phyloP scores from a whole-genome alignment of 2,797 vertebrate genomes.

The Alectoris magna region DNA sequence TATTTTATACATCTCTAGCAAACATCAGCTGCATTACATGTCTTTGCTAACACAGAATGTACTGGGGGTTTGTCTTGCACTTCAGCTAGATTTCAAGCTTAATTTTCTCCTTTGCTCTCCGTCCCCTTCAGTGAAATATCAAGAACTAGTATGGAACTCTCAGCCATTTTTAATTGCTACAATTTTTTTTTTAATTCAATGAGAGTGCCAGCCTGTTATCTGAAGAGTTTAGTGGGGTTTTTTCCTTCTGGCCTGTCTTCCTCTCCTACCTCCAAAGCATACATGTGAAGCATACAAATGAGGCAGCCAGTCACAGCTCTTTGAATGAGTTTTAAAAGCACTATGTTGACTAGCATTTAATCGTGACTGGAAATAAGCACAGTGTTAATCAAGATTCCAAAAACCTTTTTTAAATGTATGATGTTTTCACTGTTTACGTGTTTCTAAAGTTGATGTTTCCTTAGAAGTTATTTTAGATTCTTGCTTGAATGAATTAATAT shows the following conservation, averaged over 20 bases:
- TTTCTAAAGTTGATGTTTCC: not conserved
- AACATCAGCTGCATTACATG: not conserved
- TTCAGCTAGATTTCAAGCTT: not conserved
- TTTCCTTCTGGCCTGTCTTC: not conserved
- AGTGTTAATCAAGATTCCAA: not conserved
- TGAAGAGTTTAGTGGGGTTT: not conserved
- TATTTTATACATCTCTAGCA: not conserved
- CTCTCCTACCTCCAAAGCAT: not conserved
- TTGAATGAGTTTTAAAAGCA: not conserved
- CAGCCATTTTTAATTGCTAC: not conserved
- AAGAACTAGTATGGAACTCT: not conserved
- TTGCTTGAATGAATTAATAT: not conserved
- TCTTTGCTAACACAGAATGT: not conserved
- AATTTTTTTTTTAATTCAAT: too few species aligned
- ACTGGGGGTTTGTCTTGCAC: not conserved
- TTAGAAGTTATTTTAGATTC: not conserved
- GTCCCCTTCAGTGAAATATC: not conserved
- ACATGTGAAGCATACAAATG: not conserved
- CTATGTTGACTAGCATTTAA: not conserved
- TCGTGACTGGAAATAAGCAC: not conserved
- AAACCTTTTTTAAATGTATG: not conserved
- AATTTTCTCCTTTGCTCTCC: not conserved
- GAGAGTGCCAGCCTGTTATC: not conserved
- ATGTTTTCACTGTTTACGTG: not conserved
- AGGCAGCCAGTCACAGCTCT: not conserved